Evolutionary conservation across 2,888 invertebrate genomes (phyloP), one percentile per base, ranked within the genome.

Genomic region (Eurytoma adleriae): DNA sequence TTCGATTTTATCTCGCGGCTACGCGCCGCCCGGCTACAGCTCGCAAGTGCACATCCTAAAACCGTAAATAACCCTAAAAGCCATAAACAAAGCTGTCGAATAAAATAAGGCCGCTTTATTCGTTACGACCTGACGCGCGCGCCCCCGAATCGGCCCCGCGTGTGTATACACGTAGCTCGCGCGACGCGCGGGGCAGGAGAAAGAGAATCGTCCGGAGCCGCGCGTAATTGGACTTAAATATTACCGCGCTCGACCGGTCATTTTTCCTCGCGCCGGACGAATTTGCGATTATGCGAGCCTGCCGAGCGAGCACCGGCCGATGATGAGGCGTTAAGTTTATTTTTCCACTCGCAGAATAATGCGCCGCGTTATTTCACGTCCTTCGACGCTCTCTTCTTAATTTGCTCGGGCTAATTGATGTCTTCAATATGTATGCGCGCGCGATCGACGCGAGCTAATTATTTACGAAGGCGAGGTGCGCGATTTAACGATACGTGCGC

Each of bases 221-320:
- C 52, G 48, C 61, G 75, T 85, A 85, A 85, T 85, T 85, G 84
- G 83, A 77, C 84, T 84, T 83, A 83, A 84, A 83, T 83, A 84
- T 85, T 82, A 57, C 80, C 27, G 24, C 50, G 73, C 56, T 18
- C 59, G 66, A 69, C 64, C 67, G 67, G 30, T 69, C 48, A 52
- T 73, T 72, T 61, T 72, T 71, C 56, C 24, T n/a, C 24, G 10
- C 64, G 20, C 1, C 12, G 56, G 76, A 77, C 69, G 69, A 64
- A 68, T 57, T 77, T n/a, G 64, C 71, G 71, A 73, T 54, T 79
- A 69, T 74, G 52, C 16, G 7, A 7, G n/a, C 27, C 16, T 18
- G 48, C 24, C 13, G 12, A 62, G 4, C 52, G 73, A 62, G 54
- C 24, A 64, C 3, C 30, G 56, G 40, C 66, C 50, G 61, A 59